Conservation (phyloP, 2,888 invertebrate genomes). For the Dryobota labecula region DNA sequence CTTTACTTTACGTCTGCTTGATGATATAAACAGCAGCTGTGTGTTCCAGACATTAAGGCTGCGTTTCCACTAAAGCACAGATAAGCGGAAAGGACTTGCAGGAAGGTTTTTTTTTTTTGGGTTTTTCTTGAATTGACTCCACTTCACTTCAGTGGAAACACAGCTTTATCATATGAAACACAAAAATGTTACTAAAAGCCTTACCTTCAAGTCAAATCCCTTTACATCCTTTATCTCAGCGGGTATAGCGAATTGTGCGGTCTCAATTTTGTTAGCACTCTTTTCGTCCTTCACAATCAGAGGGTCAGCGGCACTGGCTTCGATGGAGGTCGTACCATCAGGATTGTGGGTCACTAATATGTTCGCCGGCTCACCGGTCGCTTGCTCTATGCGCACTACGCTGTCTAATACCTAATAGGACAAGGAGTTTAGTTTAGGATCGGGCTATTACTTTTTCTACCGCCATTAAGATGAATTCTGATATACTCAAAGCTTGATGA, state of each 20-base stretch:
- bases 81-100: too few species aligned
- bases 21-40: too few species aligned
- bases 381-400: conserved; percentile 88
- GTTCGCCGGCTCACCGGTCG: conserved; percentile 88
- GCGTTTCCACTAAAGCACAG: not conserved
- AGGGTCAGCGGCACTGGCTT: conserved; percentile 84
- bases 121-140: too few species aligned
- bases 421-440: conserved; percentile 26
- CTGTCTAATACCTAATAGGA: conserved; percentile 85
- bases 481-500: not conserved
- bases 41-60: not conserved
- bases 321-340: conserved; percentile 89
- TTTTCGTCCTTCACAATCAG: conserved; percentile 91
- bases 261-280: conserved; percentile 79
- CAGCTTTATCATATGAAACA: not conserved
- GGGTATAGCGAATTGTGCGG: conserved; percentile 87
- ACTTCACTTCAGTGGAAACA: not conserved
- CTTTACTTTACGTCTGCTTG: not conserved
- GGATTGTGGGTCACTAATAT: conserved; percentile 89
- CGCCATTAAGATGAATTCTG: not conserved
- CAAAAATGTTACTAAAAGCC: not conserved
- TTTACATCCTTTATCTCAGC: conserved; percentile 89
- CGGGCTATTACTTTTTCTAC: conserved; percentile 10
- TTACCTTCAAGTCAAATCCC: conserved; percentile 87
- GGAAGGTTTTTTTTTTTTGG: too few species aligned